These are phyloP conservation scores for Xenopus tropicalis DNA, from an alignment of 2,113 vertebrate genomes.

Conservation along the genomic window UCB_Xtro_10.0 CM004449.2:131725001-131725500, in stretches of 20 bases:
- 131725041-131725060: constrained; percentile 89
- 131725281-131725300: constrained; percentile 83
- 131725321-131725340: constrained; percentile 81
- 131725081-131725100: constrained; percentile 92
- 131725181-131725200: constrained; percentile 77
- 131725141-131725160: too few relatives aligned
- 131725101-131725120: constrained; percentile 54
- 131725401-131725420: constrained; percentile 86
- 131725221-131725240: constrained; percentile 90
- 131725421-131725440: constrained; percentile 87
- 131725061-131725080: constrained; percentile 90
- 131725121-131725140: too few relatives aligned
- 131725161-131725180: constrained; percentile 5
- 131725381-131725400: constrained; percentile 93
- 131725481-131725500: too few relatives aligned
- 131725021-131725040: constrained; percentile 30
- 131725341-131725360: constrained; percentile 93
- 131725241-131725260: constrained; percentile 83
- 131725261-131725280: constrained; percentile 93
- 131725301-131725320: constrained; percentile 66
- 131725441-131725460: too few relatives aligned
- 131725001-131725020: too few relatives aligned
- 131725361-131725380: constrained; percentile 92
- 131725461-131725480: too few relatives aligned
- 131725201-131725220: constrained; percentile 86